These are phyloP conservation scores for Cercopithecus mona DNA, from an alignment of 2,113 vertebrate species.

Conservation along the genomic window DNA sequence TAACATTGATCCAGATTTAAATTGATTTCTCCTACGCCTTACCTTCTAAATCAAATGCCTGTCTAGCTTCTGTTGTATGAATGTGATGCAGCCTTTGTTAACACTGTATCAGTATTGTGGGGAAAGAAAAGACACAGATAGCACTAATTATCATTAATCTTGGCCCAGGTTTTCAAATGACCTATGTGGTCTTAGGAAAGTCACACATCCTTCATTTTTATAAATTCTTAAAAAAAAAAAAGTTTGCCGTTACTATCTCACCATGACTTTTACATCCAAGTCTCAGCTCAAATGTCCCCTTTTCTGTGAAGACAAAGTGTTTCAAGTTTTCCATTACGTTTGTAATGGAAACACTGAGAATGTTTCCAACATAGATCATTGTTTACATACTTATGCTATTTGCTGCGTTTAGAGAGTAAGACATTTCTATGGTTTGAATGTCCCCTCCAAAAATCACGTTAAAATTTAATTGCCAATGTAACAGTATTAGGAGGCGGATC, in stretches of 20 bases:
- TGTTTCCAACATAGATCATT: neutral
- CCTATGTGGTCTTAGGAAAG: neutral
- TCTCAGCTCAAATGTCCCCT: neutral
- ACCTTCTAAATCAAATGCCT: neutral
- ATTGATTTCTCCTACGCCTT: neutral
- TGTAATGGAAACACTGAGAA: neutral
- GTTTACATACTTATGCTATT: neutral
- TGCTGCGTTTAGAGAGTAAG: neutral
- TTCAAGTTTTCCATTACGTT: neutral
- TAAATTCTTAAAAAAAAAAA: neutral
- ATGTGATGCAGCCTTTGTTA: fast-evolving
- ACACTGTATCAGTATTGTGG: fast-evolving
- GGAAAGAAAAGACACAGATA: neutral
- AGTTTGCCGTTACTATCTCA: neutral
- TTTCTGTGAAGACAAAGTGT: neutral
- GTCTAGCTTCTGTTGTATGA: neutral
- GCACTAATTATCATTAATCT: neutral
- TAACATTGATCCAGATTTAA: neutral
- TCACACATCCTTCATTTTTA: neutral
- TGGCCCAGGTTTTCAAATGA: neutral
- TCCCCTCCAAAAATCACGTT: neutral
- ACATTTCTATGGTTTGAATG: neutral
- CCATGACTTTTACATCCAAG: neutral
- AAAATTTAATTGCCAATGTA: neutral
- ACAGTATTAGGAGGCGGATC: neutral